These are phyloP conservation scores for Andrena marginata DNA, from an alignment of 2,888 invertebrate genomes.

Conservation along the genomic window DNA sequence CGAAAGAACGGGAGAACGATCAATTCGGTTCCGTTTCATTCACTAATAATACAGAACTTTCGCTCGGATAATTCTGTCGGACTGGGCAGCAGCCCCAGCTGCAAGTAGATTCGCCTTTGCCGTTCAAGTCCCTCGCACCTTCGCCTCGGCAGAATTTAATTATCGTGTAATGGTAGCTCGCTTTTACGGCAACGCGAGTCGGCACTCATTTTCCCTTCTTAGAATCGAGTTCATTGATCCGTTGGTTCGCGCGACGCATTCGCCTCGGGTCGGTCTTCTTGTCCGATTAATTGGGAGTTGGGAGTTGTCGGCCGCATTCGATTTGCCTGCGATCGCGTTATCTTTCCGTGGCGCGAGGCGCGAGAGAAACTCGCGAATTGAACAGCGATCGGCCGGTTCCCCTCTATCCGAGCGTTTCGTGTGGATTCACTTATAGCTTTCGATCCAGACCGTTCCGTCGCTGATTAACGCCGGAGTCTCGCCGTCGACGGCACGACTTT, in stretches of 20 bases:
- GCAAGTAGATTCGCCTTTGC: slow-evolving; percentile 14
- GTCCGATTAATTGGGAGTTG: not conserved
- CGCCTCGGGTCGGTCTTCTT: slow-evolving; percentile 6
- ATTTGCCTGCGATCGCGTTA: slow-evolving; percentile 11
- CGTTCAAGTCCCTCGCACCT: not conserved
- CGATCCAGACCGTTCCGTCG: slow-evolving; percentile 29
- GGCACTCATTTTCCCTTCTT: not conserved
- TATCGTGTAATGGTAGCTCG: not conserved
- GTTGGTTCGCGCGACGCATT: not conserved
- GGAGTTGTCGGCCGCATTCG: not conserved
- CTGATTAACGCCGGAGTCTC: slow-evolving; percentile 51
- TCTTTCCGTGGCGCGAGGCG: slow-evolving; percentile 8
- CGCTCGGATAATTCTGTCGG: slow-evolving; percentile 15
- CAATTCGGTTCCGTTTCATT: slow-evolving; percentile 31
- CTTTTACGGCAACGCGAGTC: not conserved
- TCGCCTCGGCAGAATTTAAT: slow-evolving; percentile 2
- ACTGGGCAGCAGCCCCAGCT: not conserved
- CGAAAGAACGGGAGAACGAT: slow-evolving; percentile 34
- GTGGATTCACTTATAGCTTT: slow-evolving; percentile 38
- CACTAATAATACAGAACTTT: slow-evolving; percentile 24
- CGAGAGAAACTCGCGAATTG: not conserved
- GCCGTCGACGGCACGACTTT: slow-evolving; percentile 40
- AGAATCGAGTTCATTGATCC: too few relatives aligned
- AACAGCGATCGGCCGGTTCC: slow-evolving; percentile 14
- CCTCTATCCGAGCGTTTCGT: slow-evolving; percentile 36